A percentile compares a stretch with the other conserved stretches of the same genome.
These are phyloP conservation scores for Hylomyscus alleni DNA, from an alignment of 2,797 vertebrate genomes.

Conservation along the genomic window DNA sequence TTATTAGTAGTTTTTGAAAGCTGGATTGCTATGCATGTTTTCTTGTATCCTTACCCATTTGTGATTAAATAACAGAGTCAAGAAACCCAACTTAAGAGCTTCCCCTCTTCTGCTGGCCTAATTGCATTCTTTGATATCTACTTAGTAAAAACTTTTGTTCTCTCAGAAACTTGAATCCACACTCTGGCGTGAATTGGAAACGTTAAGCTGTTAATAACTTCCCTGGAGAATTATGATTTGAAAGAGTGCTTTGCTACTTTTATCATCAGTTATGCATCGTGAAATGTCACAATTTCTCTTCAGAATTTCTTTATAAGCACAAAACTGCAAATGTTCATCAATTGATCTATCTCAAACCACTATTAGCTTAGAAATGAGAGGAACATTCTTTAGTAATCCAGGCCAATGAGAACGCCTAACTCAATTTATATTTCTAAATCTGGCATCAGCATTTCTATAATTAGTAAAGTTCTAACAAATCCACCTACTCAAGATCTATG, in stretches of 20 bases:
- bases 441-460: slow-evolving; percentile 73
- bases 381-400: slow-evolving; percentile 53
- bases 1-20: slow-evolving; percentile 49
- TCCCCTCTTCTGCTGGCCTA: slow-evolving; percentile 46
- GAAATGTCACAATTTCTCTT: slow-evolving; percentile 81
- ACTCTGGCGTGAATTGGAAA: slow-evolving; percentile 68
- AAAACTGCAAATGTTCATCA: slow-evolving; percentile 73
- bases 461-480: slow-evolving; percentile 77
- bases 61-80: slow-evolving; percentile 46
- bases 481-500: slow-evolving; percentile 78
- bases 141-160: slow-evolving; percentile 65
- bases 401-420: slow-evolving; percentile 65
- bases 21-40: slow-evolving; percentile 37
- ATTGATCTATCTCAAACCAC: slow-evolving; percentile 68
- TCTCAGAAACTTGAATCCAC: slow-evolving; percentile 56
- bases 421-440: slow-evolving; percentile 76
- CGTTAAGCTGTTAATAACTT: slow-evolving; percentile 77
- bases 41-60: neutral
- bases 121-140: slow-evolving; percentile 67
- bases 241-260: slow-evolving; percentile 67
- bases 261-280: slow-evolving; percentile 79
- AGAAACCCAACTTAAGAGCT: slow-evolving; percentile 36
- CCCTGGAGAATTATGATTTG: slow-evolving; percentile 68
- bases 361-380: slow-evolving; percentile 76
- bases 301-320: slow-evolving; percentile 73